Evolutionary conservation across 2,797 vertebrate genomes (phyloP).

Genomic region (Muscicapa comitata): DNA sequence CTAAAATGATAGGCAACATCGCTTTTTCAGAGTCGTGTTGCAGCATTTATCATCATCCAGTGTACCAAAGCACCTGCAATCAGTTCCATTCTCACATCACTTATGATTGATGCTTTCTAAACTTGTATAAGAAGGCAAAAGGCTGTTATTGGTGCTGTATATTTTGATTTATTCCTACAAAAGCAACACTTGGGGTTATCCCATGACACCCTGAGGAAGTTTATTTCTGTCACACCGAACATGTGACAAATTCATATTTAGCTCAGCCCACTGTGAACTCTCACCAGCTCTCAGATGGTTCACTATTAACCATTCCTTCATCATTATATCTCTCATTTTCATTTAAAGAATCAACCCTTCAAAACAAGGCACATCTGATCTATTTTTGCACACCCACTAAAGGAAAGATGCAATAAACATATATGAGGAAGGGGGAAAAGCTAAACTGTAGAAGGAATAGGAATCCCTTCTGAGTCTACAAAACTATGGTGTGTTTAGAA

Average conservation of each 20-base stretch:
- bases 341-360: not conserved
- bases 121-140: not conserved
- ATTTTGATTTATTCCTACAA: not conserved
- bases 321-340: not conserved
- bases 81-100: not conserved
- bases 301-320: not conserved
- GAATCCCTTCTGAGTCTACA: not conserved
- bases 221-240: not conserved
- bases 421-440: not conserved
- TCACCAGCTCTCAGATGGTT: not conserved
- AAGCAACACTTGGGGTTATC: not conserved
- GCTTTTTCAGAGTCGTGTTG: not conserved
- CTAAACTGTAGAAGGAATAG: not conserved
- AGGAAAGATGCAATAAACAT: not conserved
- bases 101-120: not conserved
- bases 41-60: not conserved
- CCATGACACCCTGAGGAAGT: not conserved
- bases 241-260: not conserved
- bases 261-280: not conserved
- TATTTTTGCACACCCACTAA: not conserved
- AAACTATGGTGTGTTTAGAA: not conserved
- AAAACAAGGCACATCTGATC: not conserved
- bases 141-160: not conserved
- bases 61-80: not conserved
- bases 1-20: not conserved